Evolutionary conservation across 2,888 invertebrate species (phyloP), one percentile per base, ranked within the genome.

Genomic region (Eupithecia centaureata): DNA sequence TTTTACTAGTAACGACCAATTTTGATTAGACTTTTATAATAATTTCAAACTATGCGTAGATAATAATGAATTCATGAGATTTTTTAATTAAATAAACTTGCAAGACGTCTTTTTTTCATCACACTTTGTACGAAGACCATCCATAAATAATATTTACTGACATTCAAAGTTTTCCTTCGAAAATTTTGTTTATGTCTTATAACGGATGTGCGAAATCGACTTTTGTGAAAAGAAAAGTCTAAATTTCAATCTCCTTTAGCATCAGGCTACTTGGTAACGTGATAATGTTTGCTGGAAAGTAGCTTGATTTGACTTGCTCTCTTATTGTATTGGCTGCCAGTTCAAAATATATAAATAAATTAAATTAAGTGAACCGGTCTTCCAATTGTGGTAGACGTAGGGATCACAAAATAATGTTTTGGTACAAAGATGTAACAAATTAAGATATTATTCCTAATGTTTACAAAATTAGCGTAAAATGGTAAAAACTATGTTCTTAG

Each of bases 371-470:
- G 28, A 18, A 32, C 32, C 12, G 22, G 13, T 57, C 57, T 57
- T 57, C 57, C 57, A 10, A 22, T 0, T 5, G 25, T 27, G 10
- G 7, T 52, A n/a, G n/a, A n/a, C n/a, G n/a, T n/a, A 57, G 15
- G 56, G 32, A 33, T 57, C 32, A 52, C 83, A 81, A 76, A 83
- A 85, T 82, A 81, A 87, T 56, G 78, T 85, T 90, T 91, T 91
- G 91, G 92, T 92, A 92, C 92, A 92, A 92, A 92, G 82, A 89
- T 85, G 89, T 88, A 57, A 91, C 91, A 91, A 92, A 90, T 85
- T 90, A 89, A 91, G 89, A 87, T 90, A 90, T 88, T 89, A 90
- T 88, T 86, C 83, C 82, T 89, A 86, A 86, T 86, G 84, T 89
- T 86, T 85, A 91, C 87, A 90, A 90, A 88, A 82, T 82, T 87